These are phyloP conservation scores for Trematomus loennbergii DNA, from an alignment of 2,113 vertebrate species.

Conservation along the genomic window DNA sequence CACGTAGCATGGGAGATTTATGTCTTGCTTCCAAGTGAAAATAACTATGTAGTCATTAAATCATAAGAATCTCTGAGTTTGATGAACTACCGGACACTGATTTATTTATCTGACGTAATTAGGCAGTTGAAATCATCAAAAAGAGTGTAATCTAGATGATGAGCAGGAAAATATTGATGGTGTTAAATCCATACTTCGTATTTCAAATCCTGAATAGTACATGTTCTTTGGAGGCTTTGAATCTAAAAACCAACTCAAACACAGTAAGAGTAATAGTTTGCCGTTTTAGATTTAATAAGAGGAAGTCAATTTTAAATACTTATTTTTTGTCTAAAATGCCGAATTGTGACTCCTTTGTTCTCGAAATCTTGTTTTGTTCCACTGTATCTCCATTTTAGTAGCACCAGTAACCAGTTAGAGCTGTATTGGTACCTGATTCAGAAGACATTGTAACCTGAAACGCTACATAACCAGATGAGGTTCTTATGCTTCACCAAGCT, in stretches of 20 bases:
- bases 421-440: too few species aligned
- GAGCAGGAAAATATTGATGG: not conserved
- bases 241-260: not conserved
- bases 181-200: not conserved
- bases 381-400: not conserved
- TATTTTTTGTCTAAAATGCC: not conserved
- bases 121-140: not conserved
- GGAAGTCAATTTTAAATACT: not conserved
- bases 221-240: not conserved
- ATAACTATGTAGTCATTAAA: not conserved
- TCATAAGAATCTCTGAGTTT: not conserved
- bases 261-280: not conserved
- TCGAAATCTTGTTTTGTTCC: not conserved
- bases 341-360: not conserved
- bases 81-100: not conserved
- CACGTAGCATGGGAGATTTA: slow-evolving; percentile 19
- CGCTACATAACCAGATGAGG: not conserved
- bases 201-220: not conserved
- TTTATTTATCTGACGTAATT: not conserved
- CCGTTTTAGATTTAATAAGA: not conserved
- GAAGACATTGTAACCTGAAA: not conserved
- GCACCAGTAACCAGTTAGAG: not conserved
- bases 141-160: too few species aligned
- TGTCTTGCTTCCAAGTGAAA: not conserved
- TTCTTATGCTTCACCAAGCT: not conserved